A percentile compares a stretch with the other conserved stretches of the same genome.
phyloP scores from a whole-genome alignment of 2,888 invertebrate genomes.

The Trachelus stipa region DNA sequence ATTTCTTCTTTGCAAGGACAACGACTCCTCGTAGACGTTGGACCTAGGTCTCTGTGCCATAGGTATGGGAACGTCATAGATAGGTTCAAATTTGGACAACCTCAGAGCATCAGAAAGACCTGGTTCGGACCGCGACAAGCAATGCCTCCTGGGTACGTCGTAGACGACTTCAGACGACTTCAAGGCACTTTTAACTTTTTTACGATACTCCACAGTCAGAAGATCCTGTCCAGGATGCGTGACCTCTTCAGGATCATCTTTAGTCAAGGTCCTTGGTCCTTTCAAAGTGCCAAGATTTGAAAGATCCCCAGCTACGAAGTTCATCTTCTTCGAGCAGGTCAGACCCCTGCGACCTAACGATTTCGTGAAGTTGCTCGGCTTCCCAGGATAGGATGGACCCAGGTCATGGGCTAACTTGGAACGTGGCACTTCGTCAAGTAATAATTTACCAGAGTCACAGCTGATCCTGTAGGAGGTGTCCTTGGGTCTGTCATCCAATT shows the following conservation, averaged over 20 bases:
- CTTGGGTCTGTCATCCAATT: neutral
- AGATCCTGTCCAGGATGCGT: neutral
- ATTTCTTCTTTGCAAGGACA: slow-evolving; percentile 36
- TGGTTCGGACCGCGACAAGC: slow-evolving; percentile 4
- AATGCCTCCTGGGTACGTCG: slow-evolving; percentile 36
- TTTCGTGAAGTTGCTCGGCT: slow-evolving; percentile 13
- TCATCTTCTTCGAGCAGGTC: neutral
- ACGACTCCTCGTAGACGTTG: slow-evolving; percentile 41
- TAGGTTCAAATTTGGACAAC: neutral
- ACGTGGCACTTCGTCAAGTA: slow-evolving; percentile 42
- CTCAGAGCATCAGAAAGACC: neutral
- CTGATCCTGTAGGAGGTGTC: slow-evolving; percentile 17
- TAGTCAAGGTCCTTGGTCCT: slow-evolving; percentile 34
- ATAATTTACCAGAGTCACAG: slow-evolving; percentile 26
- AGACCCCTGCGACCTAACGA: slow-evolving; percentile 20
- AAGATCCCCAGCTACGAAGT: slow-evolving; percentile 22
- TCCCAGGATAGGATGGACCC: slow-evolving; percentile 34
- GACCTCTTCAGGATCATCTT: slow-evolving; percentile 1
- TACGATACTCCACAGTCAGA: slow-evolving; percentile 30
- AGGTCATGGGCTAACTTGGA: slow-evolving; percentile 39
- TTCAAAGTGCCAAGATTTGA: slow-evolving; percentile 30
- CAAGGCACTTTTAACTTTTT: neutral
- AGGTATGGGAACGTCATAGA: slow-evolving; percentile 41
- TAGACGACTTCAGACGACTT: slow-evolving; percentile 27
- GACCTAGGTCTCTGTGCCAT: slow-evolving; percentile 35